phyloP scores from a whole-genome alignment of 2,113 vertebrate species.

The Microcebus ravelobensis region DNA sequence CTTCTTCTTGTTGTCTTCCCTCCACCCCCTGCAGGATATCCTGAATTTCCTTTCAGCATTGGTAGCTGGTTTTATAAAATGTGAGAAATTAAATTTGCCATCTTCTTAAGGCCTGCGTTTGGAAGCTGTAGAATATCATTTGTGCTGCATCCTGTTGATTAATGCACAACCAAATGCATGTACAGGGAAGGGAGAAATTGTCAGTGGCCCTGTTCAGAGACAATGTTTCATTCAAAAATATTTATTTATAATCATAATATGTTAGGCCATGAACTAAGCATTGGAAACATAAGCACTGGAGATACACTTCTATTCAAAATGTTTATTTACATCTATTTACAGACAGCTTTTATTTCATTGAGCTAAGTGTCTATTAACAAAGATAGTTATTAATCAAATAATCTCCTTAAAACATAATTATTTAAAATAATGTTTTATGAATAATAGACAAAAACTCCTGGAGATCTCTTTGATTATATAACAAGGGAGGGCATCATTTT shows the following conservation, averaged over 20 bases:
- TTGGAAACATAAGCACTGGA: neutral
- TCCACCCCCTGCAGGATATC: accelerated
- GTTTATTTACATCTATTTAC: neutral
- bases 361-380: neutral
- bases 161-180: neutral
- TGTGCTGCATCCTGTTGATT: neutral
- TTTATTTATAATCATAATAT: neutral
- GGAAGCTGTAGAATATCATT: neutral
- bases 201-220: neutral
- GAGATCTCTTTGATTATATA: neutral
- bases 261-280: neutral
- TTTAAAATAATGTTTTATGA: neutral
- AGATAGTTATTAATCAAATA: neutral
- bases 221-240: neutral
- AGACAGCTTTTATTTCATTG: neutral
- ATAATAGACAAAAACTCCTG: neutral
- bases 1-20: neutral
- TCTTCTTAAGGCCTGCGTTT: neutral
- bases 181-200: neutral
- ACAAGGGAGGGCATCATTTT: neutral
- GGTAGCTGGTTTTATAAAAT: neutral
- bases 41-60: neutral
- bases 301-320: neutral
- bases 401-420: neutral
- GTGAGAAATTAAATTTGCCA: neutral